These are phyloP conservation scores for Scaptodrosophila latifasciaeformis DNA, from an alignment of 2,888 invertebrate species.

Conservation along the genomic window DNA sequence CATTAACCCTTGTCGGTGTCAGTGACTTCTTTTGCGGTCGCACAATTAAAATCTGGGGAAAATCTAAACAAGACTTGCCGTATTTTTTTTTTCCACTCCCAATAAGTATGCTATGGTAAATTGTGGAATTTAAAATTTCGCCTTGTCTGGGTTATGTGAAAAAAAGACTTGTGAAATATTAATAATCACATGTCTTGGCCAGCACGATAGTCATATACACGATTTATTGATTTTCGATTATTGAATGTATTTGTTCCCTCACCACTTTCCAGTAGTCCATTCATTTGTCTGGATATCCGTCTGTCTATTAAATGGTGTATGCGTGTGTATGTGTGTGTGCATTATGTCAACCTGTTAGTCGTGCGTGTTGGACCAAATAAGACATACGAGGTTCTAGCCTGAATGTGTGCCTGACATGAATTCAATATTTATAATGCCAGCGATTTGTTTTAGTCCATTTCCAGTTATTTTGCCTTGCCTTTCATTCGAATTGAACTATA, in stretches of 20 bases:
- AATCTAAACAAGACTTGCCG: no score
- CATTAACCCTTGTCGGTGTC: neutral
- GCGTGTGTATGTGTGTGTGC: conserved; percentile 1
- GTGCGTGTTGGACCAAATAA: conserved; percentile 47
- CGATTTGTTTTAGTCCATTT: conserved; percentile 29
- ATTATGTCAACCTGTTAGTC: conserved; percentile 55
- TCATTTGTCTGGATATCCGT: neutral
- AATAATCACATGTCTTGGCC: conserved; percentile 31
- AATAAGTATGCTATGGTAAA: conserved; percentile 17
- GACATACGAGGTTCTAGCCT: no score
- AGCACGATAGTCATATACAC: neutral
- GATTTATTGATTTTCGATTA: conserved; percentile 61
- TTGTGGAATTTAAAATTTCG: neutral
- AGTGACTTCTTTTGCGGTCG: neutral
- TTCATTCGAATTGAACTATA: neutral
- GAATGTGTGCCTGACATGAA: conserved; percentile 31
- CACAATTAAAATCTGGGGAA: neutral
- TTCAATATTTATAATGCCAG: conserved; percentile 54
- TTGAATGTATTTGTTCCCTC: conserved; percentile 36
- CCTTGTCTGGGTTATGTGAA: no score
- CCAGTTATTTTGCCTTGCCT: neutral
- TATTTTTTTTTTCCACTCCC: no score
- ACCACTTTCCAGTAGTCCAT: neutral
- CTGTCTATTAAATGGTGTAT: neutral
- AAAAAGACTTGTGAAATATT: conserved; percentile 45